Percentiles rank a stretch among this genome's conserved stretches.
Evolutionary conservation across 2,888 invertebrate genomes (phyloP).

Genomic region (Lottia scabra): DNA sequence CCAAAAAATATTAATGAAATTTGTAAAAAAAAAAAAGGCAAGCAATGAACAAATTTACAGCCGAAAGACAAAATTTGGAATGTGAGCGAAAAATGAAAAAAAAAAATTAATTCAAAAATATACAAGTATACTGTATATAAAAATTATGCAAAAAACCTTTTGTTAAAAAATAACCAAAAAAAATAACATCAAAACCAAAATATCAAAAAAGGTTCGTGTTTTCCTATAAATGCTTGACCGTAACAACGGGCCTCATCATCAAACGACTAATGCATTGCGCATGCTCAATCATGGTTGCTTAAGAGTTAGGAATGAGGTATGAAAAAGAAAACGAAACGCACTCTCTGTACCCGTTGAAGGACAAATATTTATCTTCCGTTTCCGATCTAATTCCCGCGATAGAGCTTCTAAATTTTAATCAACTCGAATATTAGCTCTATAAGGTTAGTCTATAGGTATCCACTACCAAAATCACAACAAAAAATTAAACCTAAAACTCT

Average conservation of each 20-base stretch:
- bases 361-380: not conserved
- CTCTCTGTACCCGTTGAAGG: not conserved
- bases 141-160: not conserved
- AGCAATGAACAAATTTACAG: too few relatives aligned
- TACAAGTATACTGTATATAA: not conserved
- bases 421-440: too few relatives aligned
- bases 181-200: not conserved
- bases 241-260: not conserved
- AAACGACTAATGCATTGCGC: not conserved
- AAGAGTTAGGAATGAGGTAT: not conserved
- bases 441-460: too few relatives aligned
- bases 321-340: not conserved
- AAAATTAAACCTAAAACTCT: too few relatives aligned
- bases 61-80: slow-evolving; percentile 1
- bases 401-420: not conserved
- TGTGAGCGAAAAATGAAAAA: not conserved
- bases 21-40: too few relatives aligned
- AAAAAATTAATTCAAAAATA: not conserved
- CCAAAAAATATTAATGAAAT: too few relatives aligned
- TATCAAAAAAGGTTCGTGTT: not conserved
- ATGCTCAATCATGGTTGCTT: too few relatives aligned
- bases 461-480: too few relatives aligned
- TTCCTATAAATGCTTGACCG: not conserved
- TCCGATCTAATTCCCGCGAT: not conserved
- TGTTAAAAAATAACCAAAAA: not conserved